Conservation (phyloP, 2,888 invertebrate species). For the Augochlorella aurata region DNA sequence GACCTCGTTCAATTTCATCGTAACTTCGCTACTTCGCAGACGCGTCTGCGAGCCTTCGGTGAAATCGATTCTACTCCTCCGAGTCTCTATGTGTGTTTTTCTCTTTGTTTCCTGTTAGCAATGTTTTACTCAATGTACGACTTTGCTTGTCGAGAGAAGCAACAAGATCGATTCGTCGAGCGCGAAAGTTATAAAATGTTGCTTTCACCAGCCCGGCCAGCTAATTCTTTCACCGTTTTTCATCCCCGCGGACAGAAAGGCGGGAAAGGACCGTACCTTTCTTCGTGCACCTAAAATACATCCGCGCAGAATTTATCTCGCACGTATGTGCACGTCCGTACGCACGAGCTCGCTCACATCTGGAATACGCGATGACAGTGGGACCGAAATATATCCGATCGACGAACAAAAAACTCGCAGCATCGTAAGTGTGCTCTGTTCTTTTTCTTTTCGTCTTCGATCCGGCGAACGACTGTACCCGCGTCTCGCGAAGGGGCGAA, state of each 20-base stretch:
- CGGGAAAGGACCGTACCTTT: constrained; percentile 37
- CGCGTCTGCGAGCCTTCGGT: constrained; percentile 5
- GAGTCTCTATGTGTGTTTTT: not conserved
- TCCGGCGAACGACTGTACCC: not conserved
- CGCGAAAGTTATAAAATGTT: not conserved
- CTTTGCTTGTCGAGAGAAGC: not conserved
- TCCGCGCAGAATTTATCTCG: constrained; percentile 62
- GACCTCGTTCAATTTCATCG: constrained; percentile 48
- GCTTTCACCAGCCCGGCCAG: constrained; percentile 12
- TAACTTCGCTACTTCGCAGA: constrained; percentile 32
- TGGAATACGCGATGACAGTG: constrained; percentile 67
- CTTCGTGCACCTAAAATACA: constrained; percentile 61
- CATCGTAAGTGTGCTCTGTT: constrained; percentile 45
- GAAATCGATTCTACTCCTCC: not conserved
- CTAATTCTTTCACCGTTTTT: constrained; percentile 26
- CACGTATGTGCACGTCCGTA: constrained; percentile 29
- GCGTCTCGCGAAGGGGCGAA: constrained; percentile 8
- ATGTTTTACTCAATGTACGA: constrained; percentile 51
- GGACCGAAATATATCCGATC: constrained; percentile 65
- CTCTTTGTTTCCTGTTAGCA: constrained; percentile 62
- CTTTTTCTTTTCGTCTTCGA: constrained; percentile 7
- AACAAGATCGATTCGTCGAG: not conserved
- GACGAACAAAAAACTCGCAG: constrained; percentile 54
- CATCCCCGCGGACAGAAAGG: not conserved
- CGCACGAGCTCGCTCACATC: constrained; percentile 51